Evolutionary conservation across 2,797 vertebrate species (phyloP).

Genomic region (Microctenopoma lineatum): DNA sequence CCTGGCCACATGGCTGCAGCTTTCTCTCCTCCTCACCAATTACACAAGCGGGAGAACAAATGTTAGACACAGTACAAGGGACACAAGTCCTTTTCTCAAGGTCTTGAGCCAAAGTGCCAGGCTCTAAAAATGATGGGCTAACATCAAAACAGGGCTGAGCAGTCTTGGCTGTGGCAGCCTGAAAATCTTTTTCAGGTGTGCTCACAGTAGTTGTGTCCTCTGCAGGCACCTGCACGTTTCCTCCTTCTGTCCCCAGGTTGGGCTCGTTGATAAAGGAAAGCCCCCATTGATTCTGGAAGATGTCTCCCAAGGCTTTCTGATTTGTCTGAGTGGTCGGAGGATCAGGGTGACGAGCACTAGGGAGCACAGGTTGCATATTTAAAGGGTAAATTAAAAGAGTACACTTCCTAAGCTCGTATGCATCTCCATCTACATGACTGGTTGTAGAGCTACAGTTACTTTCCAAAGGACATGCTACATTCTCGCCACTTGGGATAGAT

Average conservation of each 20-base stretch:
- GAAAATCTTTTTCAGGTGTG: slow-evolving; percentile 87
- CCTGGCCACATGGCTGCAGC: slow-evolving; percentile 84
- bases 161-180: slow-evolving; percentile 82
- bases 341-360: slow-evolving; percentile 86
- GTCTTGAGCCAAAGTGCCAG: slow-evolving; percentile 88
- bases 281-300: slow-evolving; percentile 99
- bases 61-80: slow-evolving; percentile 79
- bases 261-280: slow-evolving; percentile 99
- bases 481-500: slow-evolving; percentile 85
- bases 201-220: slow-evolving; percentile 85
- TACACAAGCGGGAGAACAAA: slow-evolving; percentile 72
- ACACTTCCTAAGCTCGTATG: slow-evolving; percentile 91
- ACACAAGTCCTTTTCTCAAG: slow-evolving; percentile 93
- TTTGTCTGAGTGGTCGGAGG: slow-evolving; percentile 87
- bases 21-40: slow-evolving; percentile 84
- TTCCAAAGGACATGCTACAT: slow-evolving; percentile 84
- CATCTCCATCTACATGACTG: slow-evolving; percentile 81
- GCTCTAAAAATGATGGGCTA: slow-evolving; percentile 84
- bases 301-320: slow-evolving; percentile 97
- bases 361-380: slow-evolving; percentile 98
- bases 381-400: slow-evolving; percentile 97
- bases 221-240: slow-evolving; percentile 74
- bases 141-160: slow-evolving; percentile 87
- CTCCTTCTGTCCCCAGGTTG: slow-evolving; percentile 85
- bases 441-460: slow-evolving; percentile 77